Evolutionary conservation across 2,797 vertebrate species (phyloP).

Genomic region (Danio choprae): DNA sequence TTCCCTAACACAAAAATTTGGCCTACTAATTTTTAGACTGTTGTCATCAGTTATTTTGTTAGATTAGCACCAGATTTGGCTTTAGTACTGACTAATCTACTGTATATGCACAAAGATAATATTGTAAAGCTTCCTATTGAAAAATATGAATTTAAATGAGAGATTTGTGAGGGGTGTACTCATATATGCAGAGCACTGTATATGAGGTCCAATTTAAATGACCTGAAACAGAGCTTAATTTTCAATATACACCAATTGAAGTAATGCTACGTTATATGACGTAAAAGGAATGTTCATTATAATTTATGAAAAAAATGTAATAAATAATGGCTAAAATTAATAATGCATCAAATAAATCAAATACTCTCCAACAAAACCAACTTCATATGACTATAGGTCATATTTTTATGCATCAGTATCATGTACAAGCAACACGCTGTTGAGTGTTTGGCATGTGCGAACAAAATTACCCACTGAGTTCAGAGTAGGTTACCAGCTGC

Average conservation of each 20-base stretch:
- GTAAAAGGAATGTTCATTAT: neutral
- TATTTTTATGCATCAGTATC: slow-evolving; percentile 21
- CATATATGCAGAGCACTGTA: too few relatives aligned
- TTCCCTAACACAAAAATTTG: too few relatives aligned
- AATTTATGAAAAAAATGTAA: too few relatives aligned
- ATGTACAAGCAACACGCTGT: slow-evolving; percentile 4
- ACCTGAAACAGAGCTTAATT: neutral
- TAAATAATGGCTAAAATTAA: too few relatives aligned
- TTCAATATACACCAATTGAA: neutral
- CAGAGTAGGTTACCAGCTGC: slow-evolving; percentile 52
- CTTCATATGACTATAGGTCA: neutral
- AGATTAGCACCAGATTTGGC: too few relatives aligned
- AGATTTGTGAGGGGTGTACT: too few relatives aligned
- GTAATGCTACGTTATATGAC: neutral
- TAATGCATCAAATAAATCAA: neutral
- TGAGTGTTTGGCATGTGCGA: neutral
- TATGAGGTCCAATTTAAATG: neutral
- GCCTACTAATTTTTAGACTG: too few relatives aligned
- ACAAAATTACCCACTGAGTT: slow-evolving; percentile 32
- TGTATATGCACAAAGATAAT: too few relatives aligned
- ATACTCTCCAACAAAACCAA: neutral
- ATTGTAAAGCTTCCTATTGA: too few relatives aligned
- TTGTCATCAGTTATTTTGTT: too few relatives aligned
- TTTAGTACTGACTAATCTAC: too few relatives aligned
- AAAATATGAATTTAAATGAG: too few relatives aligned